These are phyloP conservation scores for Cyrtorhinus lividipennis DNA, from an alignment of 1,140 invertebrate species.

Conservation along the genomic window DNA sequence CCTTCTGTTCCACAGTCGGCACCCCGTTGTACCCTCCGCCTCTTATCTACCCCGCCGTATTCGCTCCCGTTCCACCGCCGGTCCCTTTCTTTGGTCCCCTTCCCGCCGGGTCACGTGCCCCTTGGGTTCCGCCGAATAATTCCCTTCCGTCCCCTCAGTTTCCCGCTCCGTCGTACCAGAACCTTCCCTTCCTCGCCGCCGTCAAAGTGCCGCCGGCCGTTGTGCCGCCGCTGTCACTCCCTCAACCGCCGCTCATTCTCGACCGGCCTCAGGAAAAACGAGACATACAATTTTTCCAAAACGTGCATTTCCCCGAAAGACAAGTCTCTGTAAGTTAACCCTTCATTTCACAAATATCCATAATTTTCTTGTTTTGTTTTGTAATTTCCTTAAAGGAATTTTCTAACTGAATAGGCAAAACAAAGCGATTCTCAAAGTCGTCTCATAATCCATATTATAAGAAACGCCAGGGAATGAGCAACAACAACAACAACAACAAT, in stretches of 20 bases:
- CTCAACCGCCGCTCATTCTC: slow-evolving; percentile 20
- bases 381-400: too few relatives aligned
- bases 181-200: slow-evolving; percentile 16
- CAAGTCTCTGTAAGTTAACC: slow-evolving; percentile 20
- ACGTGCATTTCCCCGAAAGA: slow-evolving; percentile 36
- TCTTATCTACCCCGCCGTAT: slow-evolving; percentile 24
- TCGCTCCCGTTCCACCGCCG: slow-evolving; percentile 20
- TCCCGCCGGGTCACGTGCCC: slow-evolving; percentile 2
- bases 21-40: slow-evolving; percentile 22
- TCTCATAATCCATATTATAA: too few relatives aligned
- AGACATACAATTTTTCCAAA: slow-evolving; percentile 36
- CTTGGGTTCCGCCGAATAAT: slow-evolving; percentile 15
- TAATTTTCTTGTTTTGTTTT: too few relatives aligned
- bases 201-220: neutral
- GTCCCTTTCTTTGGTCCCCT: slow-evolving; percentile 13
- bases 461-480: too few relatives aligned
- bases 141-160: slow-evolving; percentile 12
- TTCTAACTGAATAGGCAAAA: too few relatives aligned
- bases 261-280: slow-evolving; percentile 28
- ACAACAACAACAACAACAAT: too few relatives aligned
- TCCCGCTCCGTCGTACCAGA: slow-evolving; percentile 15
- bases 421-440: too few relatives aligned
- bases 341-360: too few relatives aligned
- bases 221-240: neutral
- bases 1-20: neutral